Evolutionary conservation across 2,113 vertebrate genomes (phyloP).

Genomic region (Bostrychus sinensis): DNA sequence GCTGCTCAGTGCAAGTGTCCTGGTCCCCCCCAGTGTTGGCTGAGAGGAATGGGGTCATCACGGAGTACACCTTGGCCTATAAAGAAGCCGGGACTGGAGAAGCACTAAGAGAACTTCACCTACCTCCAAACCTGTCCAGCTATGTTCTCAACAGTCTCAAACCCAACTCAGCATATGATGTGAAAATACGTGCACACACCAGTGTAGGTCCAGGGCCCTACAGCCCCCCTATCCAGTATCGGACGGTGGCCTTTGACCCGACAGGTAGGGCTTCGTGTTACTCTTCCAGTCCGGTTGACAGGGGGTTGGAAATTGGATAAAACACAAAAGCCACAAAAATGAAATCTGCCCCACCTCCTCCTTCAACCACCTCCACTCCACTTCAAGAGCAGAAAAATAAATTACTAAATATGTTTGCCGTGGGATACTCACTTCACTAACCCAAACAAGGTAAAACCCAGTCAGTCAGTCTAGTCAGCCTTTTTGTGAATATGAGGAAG

Average conservation of each 20-base stretch:
- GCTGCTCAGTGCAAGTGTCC: slow-evolving; percentile 89
- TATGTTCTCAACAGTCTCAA: slow-evolving; percentile 93
- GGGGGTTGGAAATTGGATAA: slow-evolving; percentile 65
- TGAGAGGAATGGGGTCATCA: slow-evolving; percentile 90
- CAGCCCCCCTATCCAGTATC: slow-evolving; percentile 97
- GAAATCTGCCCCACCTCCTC: slow-evolving; percentile 58
- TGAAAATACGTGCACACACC: slow-evolving; percentile 98
- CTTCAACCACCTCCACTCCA: slow-evolving; percentile 72
- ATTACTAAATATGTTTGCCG: slow-evolving; percentile 63
- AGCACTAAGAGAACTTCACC: slow-evolving; percentile 83
- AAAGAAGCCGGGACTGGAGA: slow-evolving; percentile 82
- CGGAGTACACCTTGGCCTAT: slow-evolving; percentile 95
- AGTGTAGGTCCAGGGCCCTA: slow-evolving; percentile 96
- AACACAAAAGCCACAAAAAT: slow-evolving; percentile 60
- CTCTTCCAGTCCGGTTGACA: slow-evolving; percentile 60
- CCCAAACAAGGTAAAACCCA: slow-evolving; percentile 76
- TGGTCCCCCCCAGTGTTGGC: slow-evolving; percentile 94
- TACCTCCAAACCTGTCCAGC: slow-evolving; percentile 84
- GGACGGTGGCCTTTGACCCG: slow-evolving; percentile 90
- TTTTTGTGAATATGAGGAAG: slow-evolving; percentile 72
- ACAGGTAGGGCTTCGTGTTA: slow-evolving; percentile 93
- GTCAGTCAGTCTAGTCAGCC: slow-evolving; percentile 84
- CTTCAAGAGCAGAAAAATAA: slow-evolving; percentile 61
- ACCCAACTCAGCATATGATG: slow-evolving; percentile 93
- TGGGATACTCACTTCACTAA: slow-evolving; percentile 80